Conservation (phyloP, 2,888 invertebrate genomes). For the Oxyteleia sp. region DNA sequence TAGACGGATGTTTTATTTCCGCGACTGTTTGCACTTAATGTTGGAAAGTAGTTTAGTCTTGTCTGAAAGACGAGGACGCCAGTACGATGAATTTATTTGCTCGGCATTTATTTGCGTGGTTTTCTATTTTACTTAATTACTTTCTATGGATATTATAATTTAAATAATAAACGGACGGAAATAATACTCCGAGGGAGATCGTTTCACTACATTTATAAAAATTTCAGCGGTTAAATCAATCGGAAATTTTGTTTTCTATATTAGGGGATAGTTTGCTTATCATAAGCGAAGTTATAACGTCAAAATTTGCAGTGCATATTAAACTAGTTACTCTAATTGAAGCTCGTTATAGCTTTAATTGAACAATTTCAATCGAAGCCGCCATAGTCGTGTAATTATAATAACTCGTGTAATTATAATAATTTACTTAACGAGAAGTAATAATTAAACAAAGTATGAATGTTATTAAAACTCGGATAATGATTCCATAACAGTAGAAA, state of each 20-base stretch:
- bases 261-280: conserved; percentile 10
- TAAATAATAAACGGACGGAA: background rate
- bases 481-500: no score
- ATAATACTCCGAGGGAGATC: background rate
- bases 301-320: conserved; percentile 42
- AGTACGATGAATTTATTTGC: background rate
- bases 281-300: conserved; percentile 29
- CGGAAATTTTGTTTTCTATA: background rate
- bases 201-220: background rate
- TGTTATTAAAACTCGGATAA: background rate
- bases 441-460: conserved; percentile 6
- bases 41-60: conserved; percentile 9
- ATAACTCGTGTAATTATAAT: conserved; percentile 3
- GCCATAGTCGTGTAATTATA: conserved; percentile 35
- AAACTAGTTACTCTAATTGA: conserved; percentile 52
- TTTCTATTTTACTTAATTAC: conserved; percentile 1
- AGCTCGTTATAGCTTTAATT: conserved; percentile 40
- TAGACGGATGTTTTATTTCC: conserved; percentile 9
- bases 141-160: background rate
- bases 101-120: background rate
- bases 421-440: conserved; percentile 16
- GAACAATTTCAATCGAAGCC: conserved; percentile 44
- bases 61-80: background rate
- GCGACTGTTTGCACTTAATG: conserved; percentile 17
- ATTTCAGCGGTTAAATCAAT: background rate